Evolutionary conservation across 2,113 vertebrate genomes (phyloP).

Genomic region (Odocoileus hemionus): DNA sequence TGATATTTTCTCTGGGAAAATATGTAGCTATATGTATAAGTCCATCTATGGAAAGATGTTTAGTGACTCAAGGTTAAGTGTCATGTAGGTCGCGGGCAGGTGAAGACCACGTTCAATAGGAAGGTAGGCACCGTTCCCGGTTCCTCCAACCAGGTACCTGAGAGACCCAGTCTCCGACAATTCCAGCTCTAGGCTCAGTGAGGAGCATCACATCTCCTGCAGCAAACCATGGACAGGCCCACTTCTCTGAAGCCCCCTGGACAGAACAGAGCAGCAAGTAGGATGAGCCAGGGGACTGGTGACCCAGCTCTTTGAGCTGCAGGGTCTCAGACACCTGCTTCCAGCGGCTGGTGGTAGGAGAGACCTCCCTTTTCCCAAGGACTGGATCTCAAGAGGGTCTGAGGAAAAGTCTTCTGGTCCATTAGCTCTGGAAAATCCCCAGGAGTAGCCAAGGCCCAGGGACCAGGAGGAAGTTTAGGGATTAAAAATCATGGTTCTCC

Average conservation of each 20-base stretch:
- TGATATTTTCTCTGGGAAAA: background rate
- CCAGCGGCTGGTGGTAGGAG: background rate
- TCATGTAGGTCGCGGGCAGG: background rate
- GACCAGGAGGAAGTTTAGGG: background rate
- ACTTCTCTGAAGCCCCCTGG: background rate
- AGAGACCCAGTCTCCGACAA: too few relatives aligned
- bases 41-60: background rate
- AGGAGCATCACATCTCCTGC: too few relatives aligned
- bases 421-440: background rate
- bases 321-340: background rate
- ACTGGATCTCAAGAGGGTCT: background rate
- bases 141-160: too few relatives aligned
- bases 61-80: background rate
- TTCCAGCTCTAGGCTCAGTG: background rate
- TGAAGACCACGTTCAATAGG: background rate
- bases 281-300: background rate
- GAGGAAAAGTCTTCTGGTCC: background rate
- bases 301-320: fast-evolving
- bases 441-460: background rate
- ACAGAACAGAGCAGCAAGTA: background rate
- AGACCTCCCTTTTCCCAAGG: background rate
- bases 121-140: background rate
- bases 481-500: background rate
- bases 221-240: background rate
- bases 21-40: background rate